Evolutionary conservation across 2,113 vertebrate species (phyloP).

Genomic region (Zosterops hypoxanthus): DNA sequence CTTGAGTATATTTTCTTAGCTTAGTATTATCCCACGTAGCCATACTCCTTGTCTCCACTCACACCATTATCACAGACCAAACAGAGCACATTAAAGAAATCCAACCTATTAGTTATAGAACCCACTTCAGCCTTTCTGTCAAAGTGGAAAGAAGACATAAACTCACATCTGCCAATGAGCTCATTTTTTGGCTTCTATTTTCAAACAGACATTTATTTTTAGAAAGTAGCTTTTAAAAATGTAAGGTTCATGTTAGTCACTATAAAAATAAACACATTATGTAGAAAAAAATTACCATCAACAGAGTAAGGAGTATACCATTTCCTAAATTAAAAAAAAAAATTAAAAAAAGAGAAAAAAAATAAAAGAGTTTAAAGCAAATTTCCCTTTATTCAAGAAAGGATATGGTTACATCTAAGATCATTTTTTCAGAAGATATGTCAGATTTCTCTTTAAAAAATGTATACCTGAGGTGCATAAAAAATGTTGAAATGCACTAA

Average conservation of each 20-base stretch:
- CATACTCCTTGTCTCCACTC: neutral
- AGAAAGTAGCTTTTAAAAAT: neutral
- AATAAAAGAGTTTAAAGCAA: neutral
- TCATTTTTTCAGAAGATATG: neutral
- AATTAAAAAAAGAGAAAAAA: too few species aligned
- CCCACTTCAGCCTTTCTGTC: neutral
- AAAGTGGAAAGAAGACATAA: neutral
- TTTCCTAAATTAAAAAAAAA: neutral
- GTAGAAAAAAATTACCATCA: neutral
- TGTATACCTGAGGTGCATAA: fast-evolving
- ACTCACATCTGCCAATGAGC: neutral
- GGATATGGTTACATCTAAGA: neutral
- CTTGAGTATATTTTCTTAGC: neutral
- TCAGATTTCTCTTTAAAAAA: neutral
- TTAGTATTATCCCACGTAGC: fast-evolving
- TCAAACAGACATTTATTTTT: neutral
- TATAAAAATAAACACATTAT: neutral
- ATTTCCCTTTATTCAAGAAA: neutral
- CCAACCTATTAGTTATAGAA: neutral
- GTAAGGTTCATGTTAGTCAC: neutral
- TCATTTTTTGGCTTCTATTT: neutral
- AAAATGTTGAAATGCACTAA: neutral
- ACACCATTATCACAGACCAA: neutral
- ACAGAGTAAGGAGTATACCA: neutral
- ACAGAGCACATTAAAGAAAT: neutral